These are phyloP conservation scores for Eleutherodactylus coqui DNA, from an alignment of 2,797 vertebrate genomes.

Conservation along the genomic window DNA sequence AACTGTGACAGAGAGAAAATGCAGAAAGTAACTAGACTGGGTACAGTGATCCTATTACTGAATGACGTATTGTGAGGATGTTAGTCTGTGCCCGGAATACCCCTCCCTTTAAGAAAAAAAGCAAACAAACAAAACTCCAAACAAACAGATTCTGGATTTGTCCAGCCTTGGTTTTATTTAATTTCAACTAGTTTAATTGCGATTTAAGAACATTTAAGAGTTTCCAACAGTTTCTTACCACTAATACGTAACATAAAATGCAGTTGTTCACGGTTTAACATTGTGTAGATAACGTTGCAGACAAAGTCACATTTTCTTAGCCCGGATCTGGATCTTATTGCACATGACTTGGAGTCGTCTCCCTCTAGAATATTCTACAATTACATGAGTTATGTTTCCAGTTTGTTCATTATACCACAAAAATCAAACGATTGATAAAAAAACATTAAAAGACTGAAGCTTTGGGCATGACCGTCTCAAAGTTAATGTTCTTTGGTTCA, in stretches of 20 bases:
- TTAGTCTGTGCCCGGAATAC: too few species aligned
- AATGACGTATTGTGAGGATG: too few species aligned
- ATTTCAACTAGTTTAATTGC: slow-evolving; percentile 76
- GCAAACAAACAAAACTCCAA: not conserved
- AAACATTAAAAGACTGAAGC: slow-evolving; percentile 65
- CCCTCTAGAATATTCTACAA: slow-evolving; percentile 57
- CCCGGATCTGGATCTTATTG: slow-evolving; percentile 62
- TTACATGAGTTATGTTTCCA: slow-evolving; percentile 20
- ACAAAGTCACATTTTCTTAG: slow-evolving; percentile 52
- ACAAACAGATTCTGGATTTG: slow-evolving; percentile 54
- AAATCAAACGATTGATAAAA: slow-evolving; percentile 55
- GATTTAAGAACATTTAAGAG: slow-evolving; percentile 73
- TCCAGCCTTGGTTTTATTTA: slow-evolving; percentile 70
- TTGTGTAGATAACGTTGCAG: slow-evolving; percentile 39
- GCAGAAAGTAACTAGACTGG: too few species aligned
- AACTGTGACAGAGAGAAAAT: too few species aligned
- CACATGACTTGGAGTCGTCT: slow-evolving; percentile 62
- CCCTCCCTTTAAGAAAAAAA: too few species aligned
- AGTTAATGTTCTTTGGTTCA: slow-evolving; percentile 49
- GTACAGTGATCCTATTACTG: too few species aligned
- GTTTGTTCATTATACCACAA: slow-evolving; percentile 69
- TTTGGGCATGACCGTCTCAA: slow-evolving; percentile 17
- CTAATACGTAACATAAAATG: slow-evolving; percentile 66
- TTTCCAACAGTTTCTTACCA: slow-evolving; percentile 61
- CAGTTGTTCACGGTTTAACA: slow-evolving; percentile 51